A percentile compares a stretch with the other conserved stretches of the same genome.
Evolutionary conservation across 2,797 vertebrate species (phyloP).

Genomic region (Lagodon rhomboides): DNA sequence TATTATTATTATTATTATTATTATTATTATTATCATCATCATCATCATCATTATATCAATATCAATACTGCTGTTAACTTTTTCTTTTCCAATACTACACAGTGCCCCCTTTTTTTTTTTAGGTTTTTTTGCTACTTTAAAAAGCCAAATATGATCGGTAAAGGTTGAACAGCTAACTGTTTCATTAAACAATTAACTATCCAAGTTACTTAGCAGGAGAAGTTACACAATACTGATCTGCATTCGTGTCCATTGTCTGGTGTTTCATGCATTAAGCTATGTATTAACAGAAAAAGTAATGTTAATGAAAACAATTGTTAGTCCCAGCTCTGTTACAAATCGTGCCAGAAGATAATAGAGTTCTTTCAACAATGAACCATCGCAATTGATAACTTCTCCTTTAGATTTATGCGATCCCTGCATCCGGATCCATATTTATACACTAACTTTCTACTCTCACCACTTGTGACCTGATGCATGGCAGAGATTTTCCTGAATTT

Average conservation of each 20-base stretch:
- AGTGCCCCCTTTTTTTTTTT: no score
- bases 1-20: no score
- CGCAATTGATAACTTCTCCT: no score
- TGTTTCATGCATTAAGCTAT: not conserved
- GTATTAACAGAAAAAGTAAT: not conserved
- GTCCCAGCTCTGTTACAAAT: not conserved
- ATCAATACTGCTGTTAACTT: no score
- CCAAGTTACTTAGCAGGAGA: not conserved
- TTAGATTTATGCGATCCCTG: not conserved
- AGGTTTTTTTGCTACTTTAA: not conserved
- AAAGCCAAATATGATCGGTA: not conserved
- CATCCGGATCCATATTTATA: not conserved
- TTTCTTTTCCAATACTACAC: no score
- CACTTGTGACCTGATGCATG: constrained; percentile 19
- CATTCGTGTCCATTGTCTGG: not conserved
- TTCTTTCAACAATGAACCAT: not conserved
- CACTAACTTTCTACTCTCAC: not conserved
- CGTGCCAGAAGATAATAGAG: not conserved
- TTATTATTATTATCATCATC: no score
- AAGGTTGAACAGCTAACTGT: not conserved
- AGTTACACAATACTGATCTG: no score
- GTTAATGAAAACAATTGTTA: constrained; percentile 1
- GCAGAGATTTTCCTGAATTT: constrained; percentile 34
- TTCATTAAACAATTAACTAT: not conserved
- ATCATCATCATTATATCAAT: no score